These are phyloP conservation scores for Umimayanthus chanpuru DNA, from an alignment of 92 coral and sea anemone species.

Conservation along the genomic window DNA sequence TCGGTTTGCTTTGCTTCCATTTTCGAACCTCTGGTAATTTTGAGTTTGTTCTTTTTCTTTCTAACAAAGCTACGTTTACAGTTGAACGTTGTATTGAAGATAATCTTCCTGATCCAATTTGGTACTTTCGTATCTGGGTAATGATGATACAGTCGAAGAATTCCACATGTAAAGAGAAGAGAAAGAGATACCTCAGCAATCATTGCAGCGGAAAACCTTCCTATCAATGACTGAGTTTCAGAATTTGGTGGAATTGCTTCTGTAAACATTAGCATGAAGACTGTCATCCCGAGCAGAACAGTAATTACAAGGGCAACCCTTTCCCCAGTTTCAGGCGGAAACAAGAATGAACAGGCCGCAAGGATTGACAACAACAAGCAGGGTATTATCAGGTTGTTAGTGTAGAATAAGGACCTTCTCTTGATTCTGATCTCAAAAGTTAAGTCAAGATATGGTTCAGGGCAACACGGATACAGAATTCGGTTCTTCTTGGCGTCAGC, in stretches of 20 bases:
- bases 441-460: constrained; percentile 68
- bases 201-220: constrained; percentile 84
- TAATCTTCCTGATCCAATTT: constrained; percentile 61
- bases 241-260: constrained; percentile 92
- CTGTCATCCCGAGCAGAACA: constrained; percentile 85
- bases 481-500: constrained; percentile 61
- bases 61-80: constrained; percentile 10
- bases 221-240: constrained; percentile 81
- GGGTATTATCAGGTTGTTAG: constrained; percentile 83
- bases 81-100: constrained; percentile 65
- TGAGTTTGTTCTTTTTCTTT: not conserved
- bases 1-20: not conserved
- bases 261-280: constrained; percentile 85
- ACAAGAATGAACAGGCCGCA: constrained; percentile 73
- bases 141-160: constrained; percentile 72
- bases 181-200: constrained; percentile 75
- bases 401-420: constrained; percentile 75
- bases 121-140: constrained; percentile 79
- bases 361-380: constrained; percentile 78
- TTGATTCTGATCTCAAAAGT: constrained; percentile 66
- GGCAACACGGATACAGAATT: constrained; percentile 66
- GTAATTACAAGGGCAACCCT: constrained; percentile 88
- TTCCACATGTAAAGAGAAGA: constrained; percentile 76
- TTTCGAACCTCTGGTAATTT: not conserved
- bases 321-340: constrained; percentile 97